Evolutionary conservation across 1,140 invertebrate species (phyloP).

Genomic region (Berghia stephanieae): DNA sequence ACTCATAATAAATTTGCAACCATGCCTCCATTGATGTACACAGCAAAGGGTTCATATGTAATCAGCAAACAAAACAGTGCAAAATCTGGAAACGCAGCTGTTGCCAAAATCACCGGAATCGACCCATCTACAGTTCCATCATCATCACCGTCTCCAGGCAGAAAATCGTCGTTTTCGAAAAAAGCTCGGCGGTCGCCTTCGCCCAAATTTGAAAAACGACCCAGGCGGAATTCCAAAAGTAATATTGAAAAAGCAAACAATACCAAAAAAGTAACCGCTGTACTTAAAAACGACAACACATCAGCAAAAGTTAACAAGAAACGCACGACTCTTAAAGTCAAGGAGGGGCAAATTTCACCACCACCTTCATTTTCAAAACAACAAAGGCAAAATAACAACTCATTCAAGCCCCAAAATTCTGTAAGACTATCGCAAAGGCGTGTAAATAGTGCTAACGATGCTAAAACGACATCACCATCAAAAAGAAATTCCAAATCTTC

Average conservation of each 20-base stretch:
- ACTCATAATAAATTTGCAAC: background rate
- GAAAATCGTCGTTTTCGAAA: too few species aligned
- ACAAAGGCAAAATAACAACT: too few species aligned
- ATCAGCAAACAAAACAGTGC: background rate
- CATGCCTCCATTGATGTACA: background rate
- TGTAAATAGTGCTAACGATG: background rate
- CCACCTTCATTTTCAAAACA: too few species aligned
- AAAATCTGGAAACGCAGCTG: background rate
- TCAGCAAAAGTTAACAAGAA: background rate
- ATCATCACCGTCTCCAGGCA: background rate
- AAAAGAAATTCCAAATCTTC: background rate
- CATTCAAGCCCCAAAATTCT: too few species aligned
- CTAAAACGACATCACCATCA: background rate
- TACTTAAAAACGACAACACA: too few species aligned
- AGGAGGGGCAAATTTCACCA: background rate
- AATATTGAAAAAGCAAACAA: background rate
- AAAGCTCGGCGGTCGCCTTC: background rate
- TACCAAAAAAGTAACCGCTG: too few species aligned
- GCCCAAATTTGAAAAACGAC: background rate
- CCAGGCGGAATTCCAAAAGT: background rate
- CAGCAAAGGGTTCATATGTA: background rate
- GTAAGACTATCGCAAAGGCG: background rate
- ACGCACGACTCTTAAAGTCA: background rate
- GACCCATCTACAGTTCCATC: background rate
- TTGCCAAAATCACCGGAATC: background rate